phyloP scores from a whole-genome alignment of 2,797 vertebrate genomes.

The Clarias fuscus region DNA sequence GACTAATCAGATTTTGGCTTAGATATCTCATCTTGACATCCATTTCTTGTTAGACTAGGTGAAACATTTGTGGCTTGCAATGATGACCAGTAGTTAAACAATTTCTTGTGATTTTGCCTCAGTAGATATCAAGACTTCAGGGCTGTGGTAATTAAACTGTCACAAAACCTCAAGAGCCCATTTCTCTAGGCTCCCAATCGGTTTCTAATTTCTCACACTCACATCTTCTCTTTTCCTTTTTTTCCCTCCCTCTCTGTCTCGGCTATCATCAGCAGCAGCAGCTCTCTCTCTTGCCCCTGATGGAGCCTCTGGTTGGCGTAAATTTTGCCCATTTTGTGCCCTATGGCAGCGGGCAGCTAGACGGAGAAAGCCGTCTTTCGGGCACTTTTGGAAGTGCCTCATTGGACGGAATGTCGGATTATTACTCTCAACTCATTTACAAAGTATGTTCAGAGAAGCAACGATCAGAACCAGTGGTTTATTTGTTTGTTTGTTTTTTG shows the following conservation, averaged over 20 bases:
- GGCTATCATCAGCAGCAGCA: slow-evolving; percentile 74
- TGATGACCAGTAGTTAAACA: not conserved
- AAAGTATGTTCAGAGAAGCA: slow-evolving; percentile 77
- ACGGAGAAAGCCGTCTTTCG: slow-evolving; percentile 90
- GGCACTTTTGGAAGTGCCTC: slow-evolving; percentile 95
- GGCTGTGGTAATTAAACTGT: slow-evolving; percentile 30
- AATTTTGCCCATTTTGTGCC: slow-evolving; percentile 98
- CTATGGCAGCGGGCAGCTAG: slow-evolving; percentile 91
- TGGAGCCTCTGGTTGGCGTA: slow-evolving; percentile 96
- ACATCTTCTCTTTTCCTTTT: not conserved
- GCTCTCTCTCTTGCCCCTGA: slow-evolving; percentile 93
- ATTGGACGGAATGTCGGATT: slow-evolving; percentile 95
- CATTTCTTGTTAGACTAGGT: not conserved
- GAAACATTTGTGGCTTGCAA: not conserved
- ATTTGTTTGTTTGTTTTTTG: not conserved
- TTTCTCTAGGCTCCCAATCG: slow-evolving; percentile 27
- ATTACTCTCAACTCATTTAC: slow-evolving; percentile 97
- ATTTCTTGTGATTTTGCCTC: not conserved
- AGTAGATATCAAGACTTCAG: slow-evolving; percentile 21
- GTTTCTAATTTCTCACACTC: slow-evolving; percentile 28
- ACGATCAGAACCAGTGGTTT: not conserved
- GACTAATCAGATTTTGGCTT: not conserved
- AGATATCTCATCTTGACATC: not conserved
- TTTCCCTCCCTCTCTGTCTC: slow-evolving; percentile 23
- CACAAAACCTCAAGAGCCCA: slow-evolving; percentile 17